Base-by-base conservation (phyloP, 2,113 vertebrate genomes). In the Nanorana parkeri region DNA sequence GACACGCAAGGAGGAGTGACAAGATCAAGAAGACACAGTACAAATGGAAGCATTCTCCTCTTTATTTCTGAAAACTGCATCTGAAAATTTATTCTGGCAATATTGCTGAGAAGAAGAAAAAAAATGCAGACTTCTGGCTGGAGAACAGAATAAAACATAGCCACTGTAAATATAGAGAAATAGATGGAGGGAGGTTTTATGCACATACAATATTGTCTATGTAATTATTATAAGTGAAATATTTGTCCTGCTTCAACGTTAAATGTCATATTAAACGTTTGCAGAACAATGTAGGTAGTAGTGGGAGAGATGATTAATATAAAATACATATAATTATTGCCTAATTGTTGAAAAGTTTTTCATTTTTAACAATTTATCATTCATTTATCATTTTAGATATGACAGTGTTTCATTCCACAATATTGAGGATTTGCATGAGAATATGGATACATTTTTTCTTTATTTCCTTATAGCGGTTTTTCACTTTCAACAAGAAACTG, bases 11-110 rank as follows among this genome's bases (percentile, higher is more conserved):
- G 20, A 58, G 19, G 26, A 60, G 20, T 36, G 28, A 74, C 28
- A 74, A 73, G 26, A 74, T 60, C 71, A 74, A 74, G 28, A 11
- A 32, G 69, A 20, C 52, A 29, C 20, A 74, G 54, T 13, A 26
- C 13, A 58, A 28, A 56, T 55, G 54, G 47, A 26, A 17, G 19
- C 5, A 28, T 17, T 32, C 41, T 47, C 19, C 23, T 55, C 26
- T 73, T 15, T 24, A 73, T 47, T 23, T 11, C 8, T 47, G 41
- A 72, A 55, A 19, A 52, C 19, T 28, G 21, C 0, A 72, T 72
- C 11, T 28, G 1, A 56, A 29, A 52, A 55, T 56, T 0, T 29
- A 17, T 29, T 60, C 28, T 36, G 20, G 28, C 52, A 5, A 21
- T 21, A 29, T 3, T 60, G 20, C 47, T 32, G 52, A 72, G 51